A percentile compares a stretch with the other conserved stretches of the same genome.
phyloP scores from a whole-genome alignment of 2,888 invertebrate genomes.

The Autographa gamma region DNA sequence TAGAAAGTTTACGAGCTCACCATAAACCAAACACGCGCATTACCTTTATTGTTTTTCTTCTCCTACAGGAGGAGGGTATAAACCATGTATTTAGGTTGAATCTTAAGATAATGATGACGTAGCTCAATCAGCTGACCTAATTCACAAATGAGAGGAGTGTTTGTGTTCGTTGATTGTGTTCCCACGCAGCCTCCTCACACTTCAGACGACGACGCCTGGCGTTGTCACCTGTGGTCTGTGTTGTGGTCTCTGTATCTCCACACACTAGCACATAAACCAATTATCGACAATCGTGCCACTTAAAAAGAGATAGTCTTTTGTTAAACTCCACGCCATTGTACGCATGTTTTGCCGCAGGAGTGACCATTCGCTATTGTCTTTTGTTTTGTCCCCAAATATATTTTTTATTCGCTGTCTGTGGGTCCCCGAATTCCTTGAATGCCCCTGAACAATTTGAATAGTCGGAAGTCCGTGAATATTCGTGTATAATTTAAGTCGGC shows the following conservation, averaged over 20 bases:
- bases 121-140: conserved; percentile 42
- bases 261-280: neutral
- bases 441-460: conserved; percentile 40
- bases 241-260: conserved; percentile 1
- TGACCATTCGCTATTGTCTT: conserved; percentile 56
- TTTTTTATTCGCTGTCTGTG: conserved; percentile 53
- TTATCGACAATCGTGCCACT: neutral
- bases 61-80: conserved; percentile 7
- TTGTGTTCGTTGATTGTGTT: conserved; percentile 42
- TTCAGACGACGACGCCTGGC: neutral
- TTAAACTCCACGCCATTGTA: neutral
- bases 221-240: conserved; percentile 10
- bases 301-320: neutral
- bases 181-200: conserved; percentile 26
- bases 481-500: conserved; percentile 44
- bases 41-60: conserved; percentile 44
- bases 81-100: conserved; percentile 42
- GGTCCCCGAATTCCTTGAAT: conserved; percentile 43
- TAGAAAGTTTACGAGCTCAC: conserved; percentile 27
- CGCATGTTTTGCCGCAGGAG: conserved; percentile 45
- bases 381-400: conserved; percentile 52
- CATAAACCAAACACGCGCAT: conserved; percentile 36
- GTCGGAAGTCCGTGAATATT: conserved; percentile 36
- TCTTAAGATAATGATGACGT: conserved; percentile 51
- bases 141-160: conserved; percentile 50